Evolutionary conservation across 1,140 invertebrate genomes (phyloP).

Genomic region (Saccostrea glomerata): DNA sequence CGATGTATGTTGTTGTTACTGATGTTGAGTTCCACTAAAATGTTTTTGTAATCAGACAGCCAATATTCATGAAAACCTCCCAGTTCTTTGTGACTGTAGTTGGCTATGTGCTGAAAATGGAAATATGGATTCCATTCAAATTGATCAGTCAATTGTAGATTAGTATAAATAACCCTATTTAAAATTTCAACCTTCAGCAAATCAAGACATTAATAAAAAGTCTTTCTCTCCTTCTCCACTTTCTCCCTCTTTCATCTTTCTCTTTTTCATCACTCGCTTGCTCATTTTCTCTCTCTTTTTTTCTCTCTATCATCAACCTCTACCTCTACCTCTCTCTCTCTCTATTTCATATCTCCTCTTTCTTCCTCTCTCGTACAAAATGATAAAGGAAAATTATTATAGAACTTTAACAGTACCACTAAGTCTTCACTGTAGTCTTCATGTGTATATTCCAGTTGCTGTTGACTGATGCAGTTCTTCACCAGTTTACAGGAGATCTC

Average conservation of each 20-base stretch:
- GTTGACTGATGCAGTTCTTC: slow-evolving; percentile 20
- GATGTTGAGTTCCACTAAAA: slow-evolving; percentile 60
- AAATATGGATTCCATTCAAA: neutral
- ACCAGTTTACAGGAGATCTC: slow-evolving; percentile 49
- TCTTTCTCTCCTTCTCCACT: too few relatives aligned
- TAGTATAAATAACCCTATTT: too few relatives aligned
- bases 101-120: slow-evolving; percentile 13
- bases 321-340: neutral
- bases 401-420: neutral
- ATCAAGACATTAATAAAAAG: too few relatives aligned
- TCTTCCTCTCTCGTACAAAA: neutral
- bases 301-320: too few relatives aligned
- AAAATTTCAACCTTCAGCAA: too few relatives aligned
- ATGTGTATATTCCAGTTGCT: neutral
- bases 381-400: too few relatives aligned
- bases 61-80: slow-evolving; percentile 56
- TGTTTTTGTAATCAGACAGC: slow-evolving; percentile 47
- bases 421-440: neutral
- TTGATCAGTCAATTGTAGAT: neutral
- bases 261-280: neutral
- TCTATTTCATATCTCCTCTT: neutral
- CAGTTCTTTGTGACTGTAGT: slow-evolving; percentile 30
- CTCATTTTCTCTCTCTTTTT: too few relatives aligned
- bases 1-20: slow-evolving; percentile 58
- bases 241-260: too few relatives aligned